Evolutionary conservation across 2,888 invertebrate species (phyloP), one percentile per base, ranked within the genome.

Genomic region (Drosophila pseudotalamancana): DNA sequence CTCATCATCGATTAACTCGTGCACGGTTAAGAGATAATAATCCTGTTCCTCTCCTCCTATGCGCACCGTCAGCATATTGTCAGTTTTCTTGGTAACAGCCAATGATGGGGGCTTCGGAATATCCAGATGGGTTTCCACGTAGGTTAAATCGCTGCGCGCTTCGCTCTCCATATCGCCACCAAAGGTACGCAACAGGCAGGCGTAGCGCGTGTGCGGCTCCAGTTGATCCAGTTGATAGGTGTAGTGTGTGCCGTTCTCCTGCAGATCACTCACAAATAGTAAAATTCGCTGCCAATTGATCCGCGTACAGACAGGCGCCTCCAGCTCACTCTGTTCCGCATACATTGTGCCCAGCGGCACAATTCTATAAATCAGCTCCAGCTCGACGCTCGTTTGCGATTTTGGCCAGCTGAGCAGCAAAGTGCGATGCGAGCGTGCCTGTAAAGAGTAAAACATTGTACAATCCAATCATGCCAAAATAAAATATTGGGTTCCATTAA

Each of bases 151-250:
- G 50, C 89, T 89, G 34, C 90, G 87, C 9, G 89, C 79, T 37
- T 88, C 87, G 0, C 77, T 63, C 1, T 49, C 92, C 9, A 90
- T 73, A 9, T 92, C 88, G 29, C 92, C 92, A 42, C 93, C 93
- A 75, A 94, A 93, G 0, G 95, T 94, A 86, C 95, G 94, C 9
- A 97, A 93, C 86, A 95, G 95, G 57, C 94, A 94, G 0, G 94
- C 95, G 89, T 97, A 97, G 40, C 92, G 92, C 0, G 95, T 95
- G 89, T 93, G 94, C 0, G 95, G 94, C 61, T 93, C 92, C 14
- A 97, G 90, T 40, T 92, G 90, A 0, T 90, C 83, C 18, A 94
- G 82, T 21, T 73, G 80, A 27, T 89, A 86, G 8, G 72, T 79
- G 80, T 68, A 89, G 72, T 75, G 81, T 0, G 75, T 81, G 3